Base-by-base conservation (phyloP, 1,140 invertebrate genomes). In the Achroia grisella region DNA sequence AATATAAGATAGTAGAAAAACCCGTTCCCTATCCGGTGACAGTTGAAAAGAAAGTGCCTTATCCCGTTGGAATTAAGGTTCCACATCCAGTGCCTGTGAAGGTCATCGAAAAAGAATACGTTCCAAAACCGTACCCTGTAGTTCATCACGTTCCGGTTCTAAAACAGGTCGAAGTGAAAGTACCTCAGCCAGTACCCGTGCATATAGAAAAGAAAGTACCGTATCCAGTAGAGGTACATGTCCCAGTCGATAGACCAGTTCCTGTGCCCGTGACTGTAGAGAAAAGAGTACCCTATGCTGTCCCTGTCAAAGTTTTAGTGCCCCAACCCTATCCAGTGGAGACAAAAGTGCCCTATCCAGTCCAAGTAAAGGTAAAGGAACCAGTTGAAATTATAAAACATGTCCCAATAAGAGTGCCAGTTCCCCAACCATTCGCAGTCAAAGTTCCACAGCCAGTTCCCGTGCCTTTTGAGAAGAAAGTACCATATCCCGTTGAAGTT, bases 1-100 rank as follows among this genome's bases (percentile, higher is more conserved):
- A 89, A 67, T 80, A 90, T 8, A 90, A 91, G 57, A 73, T 89
- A 1, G 86, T 92, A 0, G 90, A 92, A 55, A 91, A 91, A 60
- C 88, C 86, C 1, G 86, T 90, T 5, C 89, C 90, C 0, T 88
- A 88, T 44, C 86, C 87, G 4, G 89, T 92, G 0, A 84, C 82
- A 8, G 89, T 91, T 0, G 91, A 91, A 52, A 90, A 90, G 62
- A 89, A 88, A 62, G 86, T 91, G 1, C 90, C 90, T 1, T 90
- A 89, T 63, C 87, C 89, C 0, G 88, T 91, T 8, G 88, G 90
- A 52, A 90, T 92, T 48, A 88, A 80, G 51, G 77, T 88, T 3
- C 88, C 88, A 4, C 84, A 89, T 41, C 86, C 86, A 0, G 74
- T 87, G 35, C 80, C 82, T 8, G 71, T 86, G 2, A 87, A 87